Conservation (phyloP, 1,140 invertebrate species). For the Diorhabda sublineata region DNA sequence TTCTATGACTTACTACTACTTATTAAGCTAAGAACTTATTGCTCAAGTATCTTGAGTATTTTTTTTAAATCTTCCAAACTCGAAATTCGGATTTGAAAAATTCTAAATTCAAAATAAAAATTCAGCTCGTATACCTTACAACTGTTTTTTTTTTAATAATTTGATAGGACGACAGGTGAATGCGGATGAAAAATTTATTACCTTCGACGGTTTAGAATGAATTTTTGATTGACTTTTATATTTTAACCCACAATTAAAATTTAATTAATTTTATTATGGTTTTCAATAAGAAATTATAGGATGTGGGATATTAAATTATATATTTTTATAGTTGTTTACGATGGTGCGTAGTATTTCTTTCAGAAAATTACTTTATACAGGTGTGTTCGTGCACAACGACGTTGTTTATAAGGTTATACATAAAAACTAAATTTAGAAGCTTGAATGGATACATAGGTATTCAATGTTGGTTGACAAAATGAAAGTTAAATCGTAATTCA, state of each 20-base stretch:
- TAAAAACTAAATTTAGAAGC: not conserved
- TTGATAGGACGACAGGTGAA: not conserved
- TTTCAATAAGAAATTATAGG: not conserved
- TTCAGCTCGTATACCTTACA: no score
- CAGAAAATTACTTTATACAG: not conserved
- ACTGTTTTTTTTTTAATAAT: no score
- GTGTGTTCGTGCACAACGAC: not conserved
- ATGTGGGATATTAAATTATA: constrained; percentile 3
- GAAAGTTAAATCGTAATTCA: no score
- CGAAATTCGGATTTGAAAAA: no score
- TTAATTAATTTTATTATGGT: not conserved
- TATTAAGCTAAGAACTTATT: no score
- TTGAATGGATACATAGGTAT: no score
- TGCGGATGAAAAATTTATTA: not conserved
- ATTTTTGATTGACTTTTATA: constrained; percentile 3
- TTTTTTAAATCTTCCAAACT: no score
- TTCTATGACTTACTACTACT: no score
- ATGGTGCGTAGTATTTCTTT: not conserved
- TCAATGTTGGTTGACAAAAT: no score
- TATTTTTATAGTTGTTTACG: not conserved
- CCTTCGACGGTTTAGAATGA: not conserved
- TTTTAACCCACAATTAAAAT: not conserved
- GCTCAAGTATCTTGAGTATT: no score
- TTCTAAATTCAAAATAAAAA: no score
- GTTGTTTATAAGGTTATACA: not conserved